These are phyloP conservation scores for Anoplius nigerrimus DNA, from an alignment of 2,888 invertebrate species.

Conservation along the genomic window DNA sequence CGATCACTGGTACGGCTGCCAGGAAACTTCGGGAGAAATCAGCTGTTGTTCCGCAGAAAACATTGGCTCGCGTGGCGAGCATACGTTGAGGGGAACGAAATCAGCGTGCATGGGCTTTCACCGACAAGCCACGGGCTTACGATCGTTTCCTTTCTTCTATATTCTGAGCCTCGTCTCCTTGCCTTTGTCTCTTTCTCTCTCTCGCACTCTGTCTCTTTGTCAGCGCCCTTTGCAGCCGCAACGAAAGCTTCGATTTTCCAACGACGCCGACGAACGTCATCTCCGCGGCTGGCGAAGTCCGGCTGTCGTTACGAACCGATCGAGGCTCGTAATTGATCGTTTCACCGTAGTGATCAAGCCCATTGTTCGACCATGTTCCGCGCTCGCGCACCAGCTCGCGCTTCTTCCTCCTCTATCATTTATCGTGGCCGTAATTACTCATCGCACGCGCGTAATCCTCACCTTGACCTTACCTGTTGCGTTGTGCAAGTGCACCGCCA, in stretches of 20 bases:
- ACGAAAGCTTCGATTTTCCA: too few relatives aligned
- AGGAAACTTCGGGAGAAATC: constrained; percentile 26
- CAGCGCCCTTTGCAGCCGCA: constrained; percentile 27
- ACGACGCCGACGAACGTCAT: too few relatives aligned
- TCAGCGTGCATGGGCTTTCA: constrained; percentile 50
- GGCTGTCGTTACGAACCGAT: too few relatives aligned
- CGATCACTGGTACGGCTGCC: background rate
- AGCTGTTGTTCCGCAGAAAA: constrained; percentile 31
- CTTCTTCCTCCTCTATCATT: constrained; percentile 25
- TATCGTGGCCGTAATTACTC: constrained; percentile 10
- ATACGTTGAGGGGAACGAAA: constrained; percentile 37
- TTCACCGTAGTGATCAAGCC: constrained; percentile 4
- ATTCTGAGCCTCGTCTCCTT: background rate
- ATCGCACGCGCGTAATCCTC: constrained; percentile 1
- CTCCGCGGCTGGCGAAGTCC: too few relatives aligned
- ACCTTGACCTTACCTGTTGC: constrained; percentile 23
- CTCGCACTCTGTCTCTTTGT: background rate
- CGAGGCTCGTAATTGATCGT: constrained; percentile 12
- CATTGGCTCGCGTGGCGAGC: constrained; percentile 26
- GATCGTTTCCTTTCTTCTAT: background rate
- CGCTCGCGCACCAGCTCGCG: constrained; percentile 28
- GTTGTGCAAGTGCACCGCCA: too few relatives aligned
- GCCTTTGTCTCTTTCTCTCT: background rate
- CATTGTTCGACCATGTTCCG: constrained; percentile 18
- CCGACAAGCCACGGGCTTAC: constrained; percentile 38